A percentile compares a stretch with the other conserved stretches of the same genome.
Evolutionary conservation across 2,797 vertebrate genomes (phyloP).

Genomic region (Bryconaethiops microstoma): DNA sequence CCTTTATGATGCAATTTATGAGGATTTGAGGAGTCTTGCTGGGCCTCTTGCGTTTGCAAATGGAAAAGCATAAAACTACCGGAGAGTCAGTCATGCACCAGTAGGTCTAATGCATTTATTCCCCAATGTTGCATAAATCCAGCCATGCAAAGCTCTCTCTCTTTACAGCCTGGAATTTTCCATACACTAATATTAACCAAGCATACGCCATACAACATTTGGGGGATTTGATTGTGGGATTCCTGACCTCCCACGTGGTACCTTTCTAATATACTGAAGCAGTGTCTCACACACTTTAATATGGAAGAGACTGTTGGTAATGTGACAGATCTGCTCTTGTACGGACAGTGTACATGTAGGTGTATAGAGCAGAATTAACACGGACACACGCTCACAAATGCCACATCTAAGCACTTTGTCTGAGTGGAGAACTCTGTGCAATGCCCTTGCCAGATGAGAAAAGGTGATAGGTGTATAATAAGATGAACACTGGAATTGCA

Average conservation of each 20-base stretch:
- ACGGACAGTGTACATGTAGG: neutral
- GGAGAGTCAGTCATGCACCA: neutral
- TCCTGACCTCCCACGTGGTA: neutral
- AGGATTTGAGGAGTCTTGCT: constrained; percentile 40
- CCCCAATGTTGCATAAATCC: constrained; percentile 25
- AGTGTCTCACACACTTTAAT: neutral
- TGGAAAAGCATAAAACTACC: constrained; percentile 23
- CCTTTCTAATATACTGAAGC: neutral
- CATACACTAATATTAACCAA: constrained; percentile 22
- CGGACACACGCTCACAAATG: constrained; percentile 11
- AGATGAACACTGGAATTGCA: constrained; percentile 32
- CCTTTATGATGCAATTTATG: constrained; percentile 44
- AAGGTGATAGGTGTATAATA: constrained; percentile 23
- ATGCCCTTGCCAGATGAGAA: constrained; percentile 35
- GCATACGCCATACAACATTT: neutral
- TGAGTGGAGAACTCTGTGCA: constrained; percentile 15
- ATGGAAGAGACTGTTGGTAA: neutral
- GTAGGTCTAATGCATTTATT: constrained; percentile 10
- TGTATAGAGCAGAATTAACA: constrained; percentile 1
- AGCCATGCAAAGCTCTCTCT: constrained; percentile 10
- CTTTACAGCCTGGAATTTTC: constrained; percentile 23
- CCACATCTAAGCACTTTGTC: constrained; percentile 14
- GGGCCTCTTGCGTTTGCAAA: constrained; percentile 26
- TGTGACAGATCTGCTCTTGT: neutral
- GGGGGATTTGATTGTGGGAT: neutral